Percentiles rank a stretch among this genome's conserved stretches.
Conservation (phyloP, 2,797 vertebrate genomes). For the Squalus acanthias region DNA sequence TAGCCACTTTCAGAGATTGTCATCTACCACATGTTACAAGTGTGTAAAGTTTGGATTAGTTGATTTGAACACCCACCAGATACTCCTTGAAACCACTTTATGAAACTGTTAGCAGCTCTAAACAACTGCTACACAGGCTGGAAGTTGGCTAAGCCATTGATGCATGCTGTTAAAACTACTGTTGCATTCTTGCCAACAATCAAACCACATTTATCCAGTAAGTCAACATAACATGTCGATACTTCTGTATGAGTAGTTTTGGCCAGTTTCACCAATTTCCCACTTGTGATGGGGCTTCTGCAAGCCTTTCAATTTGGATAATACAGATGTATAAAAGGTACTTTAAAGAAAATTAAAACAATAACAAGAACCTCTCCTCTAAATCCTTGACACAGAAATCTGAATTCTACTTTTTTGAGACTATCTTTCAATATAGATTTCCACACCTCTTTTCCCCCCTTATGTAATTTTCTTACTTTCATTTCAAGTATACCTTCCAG, state of each 20-base stretch:
- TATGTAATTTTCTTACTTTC: neutral
- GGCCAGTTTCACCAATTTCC: neutral
- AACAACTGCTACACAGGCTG: neutral
- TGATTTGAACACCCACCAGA: neutral
- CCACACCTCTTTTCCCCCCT: neutral
- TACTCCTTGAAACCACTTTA: slow-evolving; percentile 10
- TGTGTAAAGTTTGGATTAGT: neutral
- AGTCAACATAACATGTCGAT: neutral
- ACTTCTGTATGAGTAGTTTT: neutral
- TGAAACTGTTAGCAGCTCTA: slow-evolving; percentile 20
- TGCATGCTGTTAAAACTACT: slow-evolving; percentile 1
- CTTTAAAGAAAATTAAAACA: neutral
- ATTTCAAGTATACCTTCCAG: neutral
- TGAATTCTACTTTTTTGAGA: neutral
- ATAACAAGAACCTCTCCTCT: neutral
- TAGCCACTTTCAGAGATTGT: neutral
- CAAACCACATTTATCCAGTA: neutral
- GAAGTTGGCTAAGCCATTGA: neutral
- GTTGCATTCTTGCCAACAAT: neutral
- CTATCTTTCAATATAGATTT: neutral
- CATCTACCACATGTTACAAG: neutral
- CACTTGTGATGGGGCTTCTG: neutral
- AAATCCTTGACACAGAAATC: neutral
- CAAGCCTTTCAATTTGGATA: neutral
- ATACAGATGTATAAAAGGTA: neutral